Percentiles rank a stretch among this genome's conserved stretches.
Conservation (phyloP, 2,797 vertebrate species). For the Microctenopoma steveboyesi region DNA sequence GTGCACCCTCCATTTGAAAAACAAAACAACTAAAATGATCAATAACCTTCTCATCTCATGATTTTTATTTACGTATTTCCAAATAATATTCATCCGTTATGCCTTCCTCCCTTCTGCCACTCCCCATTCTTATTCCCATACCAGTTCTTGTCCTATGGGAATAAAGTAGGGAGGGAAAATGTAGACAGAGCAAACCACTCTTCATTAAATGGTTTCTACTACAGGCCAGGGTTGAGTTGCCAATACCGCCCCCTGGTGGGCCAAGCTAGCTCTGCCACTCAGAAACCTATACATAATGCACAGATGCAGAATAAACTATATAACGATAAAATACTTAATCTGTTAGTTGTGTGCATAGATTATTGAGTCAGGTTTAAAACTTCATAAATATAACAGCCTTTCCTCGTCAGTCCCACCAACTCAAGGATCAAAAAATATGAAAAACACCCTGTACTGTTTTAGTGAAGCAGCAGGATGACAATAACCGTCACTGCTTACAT, state of each 20-base stretch:
- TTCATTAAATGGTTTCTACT: slow-evolving; percentile 6
- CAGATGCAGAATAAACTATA: slow-evolving; percentile 4
- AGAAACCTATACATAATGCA: slow-evolving; percentile 3
- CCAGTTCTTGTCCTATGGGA: not conserved
- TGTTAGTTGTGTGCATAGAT: not conserved
- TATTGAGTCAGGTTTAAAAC: not conserved
- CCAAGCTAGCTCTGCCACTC: slow-evolving; percentile 19
- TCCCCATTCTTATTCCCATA: not conserved
- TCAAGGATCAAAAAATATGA: not conserved
- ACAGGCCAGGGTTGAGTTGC: not conserved
- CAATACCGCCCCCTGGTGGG: slow-evolving; percentile 61
- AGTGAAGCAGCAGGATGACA: not conserved
- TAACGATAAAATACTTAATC: no score
- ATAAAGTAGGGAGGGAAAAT: not conserved
- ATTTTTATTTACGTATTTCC: slow-evolving; percentile 1
- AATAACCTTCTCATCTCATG: not conserved
- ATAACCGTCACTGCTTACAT: slow-evolving; percentile 7
- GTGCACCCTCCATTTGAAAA: not conserved
- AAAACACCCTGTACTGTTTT: not conserved
- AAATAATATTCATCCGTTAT: not conserved
- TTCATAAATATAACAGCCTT: not conserved
- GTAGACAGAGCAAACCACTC: slow-evolving; percentile 4
- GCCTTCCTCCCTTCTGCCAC: not conserved
- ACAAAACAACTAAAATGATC: not conserved
- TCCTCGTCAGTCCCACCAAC: not conserved